Evolutionary conservation across 2,888 invertebrate genomes (phyloP).

Genomic region (Chelonus formosanus): DNA sequence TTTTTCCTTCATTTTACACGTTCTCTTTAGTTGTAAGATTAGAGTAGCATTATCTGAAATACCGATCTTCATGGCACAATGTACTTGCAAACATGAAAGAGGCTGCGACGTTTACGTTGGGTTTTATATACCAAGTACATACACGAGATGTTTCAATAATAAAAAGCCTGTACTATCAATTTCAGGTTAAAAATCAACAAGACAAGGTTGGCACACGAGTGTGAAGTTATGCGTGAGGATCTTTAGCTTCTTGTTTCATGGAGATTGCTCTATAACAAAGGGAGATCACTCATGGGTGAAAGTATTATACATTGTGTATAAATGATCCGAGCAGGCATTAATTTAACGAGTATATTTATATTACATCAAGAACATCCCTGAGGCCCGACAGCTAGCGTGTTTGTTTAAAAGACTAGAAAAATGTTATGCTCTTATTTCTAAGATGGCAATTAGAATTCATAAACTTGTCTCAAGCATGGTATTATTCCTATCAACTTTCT

Average conservation of each 20-base stretch:
- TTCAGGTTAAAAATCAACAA: no score
- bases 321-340: slow-evolving; percentile 44
- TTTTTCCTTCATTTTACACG: slow-evolving; percentile 12
- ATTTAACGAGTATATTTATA: slow-evolving; percentile 32
- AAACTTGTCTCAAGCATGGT: slow-evolving; percentile 11
- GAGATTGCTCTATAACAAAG: slow-evolving; percentile 35
- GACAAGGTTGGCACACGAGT: not conserved
- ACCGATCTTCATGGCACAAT: slow-evolving; percentile 13
- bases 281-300: slow-evolving; percentile 26
- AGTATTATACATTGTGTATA: slow-evolving; percentile 43
- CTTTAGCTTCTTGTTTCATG: slow-evolving; percentile 18
- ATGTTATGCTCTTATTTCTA: slow-evolving; percentile 1
- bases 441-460: slow-evolving; percentile 12
- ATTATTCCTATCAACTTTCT: not conserved
- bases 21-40: slow-evolving; percentile 3
- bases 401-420: slow-evolving; percentile 3
- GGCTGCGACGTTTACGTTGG: slow-evolving; percentile 3
- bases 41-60: slow-evolving; percentile 4
- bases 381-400: not conserved
- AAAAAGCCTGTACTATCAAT: not conserved
- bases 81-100: slow-evolving; percentile 4
- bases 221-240: slow-evolving; percentile 32
- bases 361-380: not conserved
- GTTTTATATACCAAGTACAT: slow-evolving; percentile 1
- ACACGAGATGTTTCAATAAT: not conserved